These are phyloP conservation scores for Palythoa caribaeorum DNA, from an alignment of 92 coral and sea anemone species.

Conservation along the genomic window DNA sequence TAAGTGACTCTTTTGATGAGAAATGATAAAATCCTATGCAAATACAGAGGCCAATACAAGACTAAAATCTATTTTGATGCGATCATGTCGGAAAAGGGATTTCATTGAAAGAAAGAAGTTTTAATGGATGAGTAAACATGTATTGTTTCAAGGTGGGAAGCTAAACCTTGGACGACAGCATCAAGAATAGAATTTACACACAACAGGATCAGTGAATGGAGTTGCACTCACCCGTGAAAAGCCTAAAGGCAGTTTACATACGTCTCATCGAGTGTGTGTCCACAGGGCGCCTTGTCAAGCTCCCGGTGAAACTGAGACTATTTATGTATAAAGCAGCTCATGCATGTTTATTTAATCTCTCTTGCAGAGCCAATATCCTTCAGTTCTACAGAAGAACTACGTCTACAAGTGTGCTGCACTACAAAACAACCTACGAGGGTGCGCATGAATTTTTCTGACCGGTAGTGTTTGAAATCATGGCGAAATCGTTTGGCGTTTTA, in stretches of 20 bases:
- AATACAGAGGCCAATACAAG: slow-evolving; percentile 41
- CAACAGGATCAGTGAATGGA: slow-evolving; percentile 36
- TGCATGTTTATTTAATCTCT: slow-evolving; percentile 40
- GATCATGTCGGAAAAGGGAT: slow-evolving; percentile 30
- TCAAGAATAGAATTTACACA: slow-evolving; percentile 42
- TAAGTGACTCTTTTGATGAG: slow-evolving; percentile 37
- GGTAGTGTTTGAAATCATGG: slow-evolving; percentile 2
- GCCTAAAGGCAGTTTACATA: slow-evolving; percentile 26
- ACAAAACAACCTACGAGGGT: not conserved
- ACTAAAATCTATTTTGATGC: slow-evolving; percentile 27
- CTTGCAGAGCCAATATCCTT: slow-evolving; percentile 48
- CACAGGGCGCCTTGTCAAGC: slow-evolving; percentile 33
- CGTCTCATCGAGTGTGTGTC: slow-evolving; percentile 15
- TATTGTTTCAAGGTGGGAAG: not conserved
- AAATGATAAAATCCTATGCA: slow-evolving; percentile 34
- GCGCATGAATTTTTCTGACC: not conserved
- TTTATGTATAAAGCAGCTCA: slow-evolving; percentile 28
- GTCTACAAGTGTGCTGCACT: not conserved
- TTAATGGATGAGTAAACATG: slow-evolving; percentile 49
- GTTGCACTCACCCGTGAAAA: slow-evolving; percentile 13
- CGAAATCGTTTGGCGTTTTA: slow-evolving; percentile 12
- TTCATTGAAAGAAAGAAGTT: slow-evolving; percentile 40
- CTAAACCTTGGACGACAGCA: not conserved
- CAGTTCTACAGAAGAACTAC: not conserved
- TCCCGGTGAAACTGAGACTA: slow-evolving; percentile 19